Evolutionary conservation across 2,113 vertebrate species (phyloP), one percentile per base, ranked within the genome.

Genomic region (Platycercus adscitus): DNA sequence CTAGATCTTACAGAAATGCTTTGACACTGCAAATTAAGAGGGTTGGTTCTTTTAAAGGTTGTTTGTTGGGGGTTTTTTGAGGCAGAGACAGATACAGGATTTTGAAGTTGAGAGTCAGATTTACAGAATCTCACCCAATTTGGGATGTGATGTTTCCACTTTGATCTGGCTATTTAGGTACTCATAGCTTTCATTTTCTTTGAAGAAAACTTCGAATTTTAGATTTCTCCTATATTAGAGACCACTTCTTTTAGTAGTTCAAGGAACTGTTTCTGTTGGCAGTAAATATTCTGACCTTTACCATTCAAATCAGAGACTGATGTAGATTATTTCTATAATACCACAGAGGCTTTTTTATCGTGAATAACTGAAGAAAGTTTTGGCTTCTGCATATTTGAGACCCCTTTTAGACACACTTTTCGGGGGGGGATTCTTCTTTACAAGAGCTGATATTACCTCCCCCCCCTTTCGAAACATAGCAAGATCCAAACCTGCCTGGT

Each of bases 11-110:
- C 20, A 47, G 86, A 73, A 91, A 39, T 7, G 9, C 2, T 29
- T 61, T 24, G 55, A 14, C 28, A 3, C n/a, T 10, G 47, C 1
- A 3, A 37, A 88, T 37, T 44, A 25, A 43, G 70, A 19, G 12
- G 6, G 19, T 17, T 43, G 21, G 7, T 47, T 55, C 14, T 55
- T 47, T 6, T 19, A 24, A 52, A 91, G 17, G 7, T 2, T 35
- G 9, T 46, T 73, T n/a, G 21, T 64, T 33, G 29, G 3, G 33
- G 14, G 28, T 56, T 35, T 23, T 31, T 23, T 46, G 29, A 46
- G 15, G 50, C 8, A 29, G 6, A 47, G 46, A 23, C 3, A 39
- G 26, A 29, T 2, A 23, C 1, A 46, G 12, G 9, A 1, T 44
- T 80, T 69, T 33, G 25, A 64, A 86, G 4, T 6, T 4, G n/a